Evolutionary conservation across 2,113 vertebrate genomes (phyloP).

Genomic region (Oncorhynchus kisutch): DNA sequence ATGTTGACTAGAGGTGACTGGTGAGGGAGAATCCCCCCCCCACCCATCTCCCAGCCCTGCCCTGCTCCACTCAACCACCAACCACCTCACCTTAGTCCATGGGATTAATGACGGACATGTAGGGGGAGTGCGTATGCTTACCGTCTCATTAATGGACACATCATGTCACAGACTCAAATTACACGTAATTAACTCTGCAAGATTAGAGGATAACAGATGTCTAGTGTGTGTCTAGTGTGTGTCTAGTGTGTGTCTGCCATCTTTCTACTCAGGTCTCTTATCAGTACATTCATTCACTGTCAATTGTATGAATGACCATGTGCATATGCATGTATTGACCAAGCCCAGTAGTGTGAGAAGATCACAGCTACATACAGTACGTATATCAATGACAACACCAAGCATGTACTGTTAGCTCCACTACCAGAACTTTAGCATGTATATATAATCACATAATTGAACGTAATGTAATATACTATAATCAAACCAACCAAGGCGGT

Average conservation of each 20-base stretch:
- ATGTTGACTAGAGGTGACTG: not conserved
- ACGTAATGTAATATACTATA: too few relatives aligned
- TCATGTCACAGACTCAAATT: constrained; percentile 47
- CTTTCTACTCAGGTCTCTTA: not conserved
- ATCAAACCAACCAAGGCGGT: not conserved
- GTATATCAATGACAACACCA: not conserved
- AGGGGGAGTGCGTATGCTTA: constrained; percentile 39
- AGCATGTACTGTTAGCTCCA: not conserved
- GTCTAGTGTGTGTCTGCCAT: constrained; percentile 27
- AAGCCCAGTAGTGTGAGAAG: not conserved
- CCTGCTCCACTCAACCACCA: constrained; percentile 4
- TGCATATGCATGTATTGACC: not conserved
- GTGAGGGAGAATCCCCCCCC: not conserved
- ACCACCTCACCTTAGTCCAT: constrained; percentile 50
- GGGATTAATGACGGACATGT: constrained; percentile 61
- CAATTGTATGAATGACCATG: not conserved
- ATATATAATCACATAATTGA: too few relatives aligned
- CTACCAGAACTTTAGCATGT: too few relatives aligned
- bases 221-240: constrained; percentile 31
- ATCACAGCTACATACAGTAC: not conserved
- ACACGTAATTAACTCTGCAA: constrained; percentile 62
- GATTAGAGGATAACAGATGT: constrained; percentile 48
- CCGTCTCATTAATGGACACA: constrained; percentile 62
- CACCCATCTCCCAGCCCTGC: not conserved
- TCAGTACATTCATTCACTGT: not conserved